Conservation (phyloP, 2,797 vertebrate genomes). For the Microctenopoma steveboyesi region DNA sequence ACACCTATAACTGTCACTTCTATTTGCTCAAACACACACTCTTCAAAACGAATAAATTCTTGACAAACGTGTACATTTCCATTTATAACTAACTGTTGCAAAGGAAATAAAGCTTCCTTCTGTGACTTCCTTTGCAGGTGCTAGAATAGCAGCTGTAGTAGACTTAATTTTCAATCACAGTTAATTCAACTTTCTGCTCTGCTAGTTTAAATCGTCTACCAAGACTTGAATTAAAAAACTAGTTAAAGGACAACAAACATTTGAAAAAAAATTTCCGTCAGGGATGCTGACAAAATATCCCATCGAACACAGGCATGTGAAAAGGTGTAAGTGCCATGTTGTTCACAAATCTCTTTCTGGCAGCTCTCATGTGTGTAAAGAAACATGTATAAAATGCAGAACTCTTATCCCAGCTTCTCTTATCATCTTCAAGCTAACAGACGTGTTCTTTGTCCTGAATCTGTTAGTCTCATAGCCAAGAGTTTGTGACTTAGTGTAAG, state of each 20-base stretch:
- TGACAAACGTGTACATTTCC: conserved; percentile 45
- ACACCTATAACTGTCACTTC: too few relatives aligned
- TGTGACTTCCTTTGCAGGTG: conserved; percentile 85
- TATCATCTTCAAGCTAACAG: conserved; percentile 39
- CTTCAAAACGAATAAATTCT: conserved; percentile 27
- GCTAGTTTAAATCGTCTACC: conserved; percentile 10
- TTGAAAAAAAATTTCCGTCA: background rate
- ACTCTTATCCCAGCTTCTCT: conserved; percentile 37
- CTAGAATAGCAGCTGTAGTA: conserved; percentile 48
- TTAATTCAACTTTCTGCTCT: conserved; percentile 15
- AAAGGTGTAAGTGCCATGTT: conserved; percentile 43
- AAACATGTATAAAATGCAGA: conserved; percentile 35
- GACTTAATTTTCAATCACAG: conserved; percentile 36
- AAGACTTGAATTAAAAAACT: background rate
- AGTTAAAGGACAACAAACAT: background rate
- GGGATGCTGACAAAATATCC: conserved; percentile 4
- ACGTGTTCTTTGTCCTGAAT: conserved; percentile 47
- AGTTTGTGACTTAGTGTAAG: conserved; percentile 51
- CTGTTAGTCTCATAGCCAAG: conserved; percentile 62
- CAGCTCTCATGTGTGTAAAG: conserved; percentile 35
- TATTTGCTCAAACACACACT: conserved; percentile 8
- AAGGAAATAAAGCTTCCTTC: conserved; percentile 83
- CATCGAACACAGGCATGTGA: conserved; percentile 19
- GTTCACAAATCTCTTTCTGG: conserved; percentile 42
- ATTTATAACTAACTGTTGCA: conserved; percentile 69